These are phyloP conservation scores for Leucosticte australis DNA, from an alignment of 2,113 vertebrate species.

Conservation along the genomic window DNA sequence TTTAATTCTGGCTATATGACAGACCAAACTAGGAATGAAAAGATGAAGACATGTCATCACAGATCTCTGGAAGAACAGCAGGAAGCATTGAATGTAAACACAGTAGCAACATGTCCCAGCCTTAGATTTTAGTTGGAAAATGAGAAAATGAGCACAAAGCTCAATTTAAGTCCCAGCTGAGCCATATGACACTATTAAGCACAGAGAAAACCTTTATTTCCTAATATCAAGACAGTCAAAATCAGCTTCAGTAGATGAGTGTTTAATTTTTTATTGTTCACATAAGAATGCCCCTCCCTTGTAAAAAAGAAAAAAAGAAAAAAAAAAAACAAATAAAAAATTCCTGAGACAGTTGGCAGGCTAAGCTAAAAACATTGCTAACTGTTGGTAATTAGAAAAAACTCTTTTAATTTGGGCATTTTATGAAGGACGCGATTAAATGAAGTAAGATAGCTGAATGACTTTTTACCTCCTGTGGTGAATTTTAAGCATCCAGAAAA, in stretches of 20 bases:
- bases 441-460: not conserved
- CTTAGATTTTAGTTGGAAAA: not conserved
- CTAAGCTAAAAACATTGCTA: not conserved
- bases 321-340: not conserved
- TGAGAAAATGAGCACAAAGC: not conserved
- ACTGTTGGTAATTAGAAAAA: not conserved
- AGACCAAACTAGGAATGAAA: not conserved
- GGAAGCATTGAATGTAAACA: not conserved
- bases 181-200: not conserved
- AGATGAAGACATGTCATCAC: not conserved
- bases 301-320: no score
- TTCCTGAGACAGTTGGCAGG: not conserved
- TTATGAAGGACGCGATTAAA: not conserved
- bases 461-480: not conserved
- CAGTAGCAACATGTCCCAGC: not conserved
- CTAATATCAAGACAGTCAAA: not conserved
- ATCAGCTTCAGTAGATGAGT: not conserved
- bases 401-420: not conserved
- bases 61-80: not conserved
- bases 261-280: constrained; percentile 6
- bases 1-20: not conserved
- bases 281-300: not conserved
- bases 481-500: constrained; percentile 25
- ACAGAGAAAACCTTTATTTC: not conserved
- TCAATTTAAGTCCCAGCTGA: not conserved